Evolutionary conservation across 2,888 invertebrate species (phyloP).

Genomic region (Rhyacophila evoluta): DNA sequence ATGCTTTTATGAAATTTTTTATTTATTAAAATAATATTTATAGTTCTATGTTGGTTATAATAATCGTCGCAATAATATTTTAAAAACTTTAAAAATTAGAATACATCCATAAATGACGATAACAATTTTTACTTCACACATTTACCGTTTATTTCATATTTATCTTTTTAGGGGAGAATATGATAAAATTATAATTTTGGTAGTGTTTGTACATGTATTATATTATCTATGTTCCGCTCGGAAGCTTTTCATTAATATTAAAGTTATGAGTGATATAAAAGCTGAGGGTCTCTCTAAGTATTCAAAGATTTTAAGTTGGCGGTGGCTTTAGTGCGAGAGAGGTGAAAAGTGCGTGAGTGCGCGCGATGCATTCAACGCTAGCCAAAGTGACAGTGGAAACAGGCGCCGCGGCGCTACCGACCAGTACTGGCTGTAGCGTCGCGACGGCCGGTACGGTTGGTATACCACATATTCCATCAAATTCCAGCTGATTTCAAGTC

Average conservation of each 20-base stretch:
- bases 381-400: constrained; percentile 12
- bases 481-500: background rate
- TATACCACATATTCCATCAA: background rate
- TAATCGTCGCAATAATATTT: too few species aligned
- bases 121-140: too few species aligned
- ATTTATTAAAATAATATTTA: too few species aligned
- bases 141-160: too few species aligned
- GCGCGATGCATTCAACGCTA: constrained; percentile 2
- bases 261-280: background rate
- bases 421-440: constrained; percentile 22
- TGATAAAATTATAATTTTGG: too few species aligned
- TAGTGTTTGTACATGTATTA: too few species aligned
- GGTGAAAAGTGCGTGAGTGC: constrained; percentile 22
- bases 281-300: background rate
- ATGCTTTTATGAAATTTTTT: too few species aligned
- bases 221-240: too few species aligned
- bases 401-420: background rate
- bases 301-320: background rate
- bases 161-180: too few species aligned
- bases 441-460: constrained; percentile 10
- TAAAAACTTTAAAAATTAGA: too few species aligned
- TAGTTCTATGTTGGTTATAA: too few species aligned
- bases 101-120: too few species aligned
- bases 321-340: background rate
- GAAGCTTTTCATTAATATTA: background rate